These are phyloP conservation scores for Acanthosepion lycidas DNA, from an alignment of 2,888 invertebrate genomes.

Conservation along the genomic window DNA sequence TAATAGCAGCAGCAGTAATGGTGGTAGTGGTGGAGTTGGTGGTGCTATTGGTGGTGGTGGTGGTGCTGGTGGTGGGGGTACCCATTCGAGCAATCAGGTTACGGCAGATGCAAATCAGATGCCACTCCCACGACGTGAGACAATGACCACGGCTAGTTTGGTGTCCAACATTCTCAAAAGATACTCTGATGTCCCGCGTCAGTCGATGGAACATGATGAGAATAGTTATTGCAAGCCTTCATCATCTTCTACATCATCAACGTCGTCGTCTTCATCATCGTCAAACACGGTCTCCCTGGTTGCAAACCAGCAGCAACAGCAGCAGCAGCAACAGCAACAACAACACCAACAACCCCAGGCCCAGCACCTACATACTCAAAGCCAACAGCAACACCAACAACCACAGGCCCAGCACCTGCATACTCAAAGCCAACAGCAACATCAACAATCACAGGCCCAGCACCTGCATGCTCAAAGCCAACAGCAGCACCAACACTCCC, in stretches of 20 bases:
- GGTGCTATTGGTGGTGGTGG: neutral
- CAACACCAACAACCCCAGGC: neutral
- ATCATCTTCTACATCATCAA: constrained; percentile 40
- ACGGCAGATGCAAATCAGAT: constrained; percentile 41
- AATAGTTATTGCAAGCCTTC: constrained; percentile 44
- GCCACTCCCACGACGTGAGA: constrained; percentile 44
- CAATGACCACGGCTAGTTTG: constrained; percentile 43
- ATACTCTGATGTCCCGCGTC: constrained; percentile 41
- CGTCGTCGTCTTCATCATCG: constrained; percentile 24
- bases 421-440: neutral
- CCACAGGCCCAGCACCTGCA: neutral
- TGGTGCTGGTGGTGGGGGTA: constrained; percentile 15
- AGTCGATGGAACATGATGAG: constrained; percentile 43
- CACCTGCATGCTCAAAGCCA: neutral
- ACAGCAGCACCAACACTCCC: neutral
- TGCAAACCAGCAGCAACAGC: constrained; percentile 10
- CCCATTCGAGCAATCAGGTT: neutral
- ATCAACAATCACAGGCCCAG: neutral
- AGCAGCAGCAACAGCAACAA: neutral
- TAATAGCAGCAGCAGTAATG: too few species aligned
- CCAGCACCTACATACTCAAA: neutral
- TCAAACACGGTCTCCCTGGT: constrained; percentile 25
- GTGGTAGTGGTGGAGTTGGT: neutral
- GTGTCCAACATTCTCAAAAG: constrained; percentile 42
- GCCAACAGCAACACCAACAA: neutral